These are phyloP conservation scores for Gopherus evgoodei DNA, from an alignment of 2,113 vertebrate species.

Conservation along the genomic window DNA sequence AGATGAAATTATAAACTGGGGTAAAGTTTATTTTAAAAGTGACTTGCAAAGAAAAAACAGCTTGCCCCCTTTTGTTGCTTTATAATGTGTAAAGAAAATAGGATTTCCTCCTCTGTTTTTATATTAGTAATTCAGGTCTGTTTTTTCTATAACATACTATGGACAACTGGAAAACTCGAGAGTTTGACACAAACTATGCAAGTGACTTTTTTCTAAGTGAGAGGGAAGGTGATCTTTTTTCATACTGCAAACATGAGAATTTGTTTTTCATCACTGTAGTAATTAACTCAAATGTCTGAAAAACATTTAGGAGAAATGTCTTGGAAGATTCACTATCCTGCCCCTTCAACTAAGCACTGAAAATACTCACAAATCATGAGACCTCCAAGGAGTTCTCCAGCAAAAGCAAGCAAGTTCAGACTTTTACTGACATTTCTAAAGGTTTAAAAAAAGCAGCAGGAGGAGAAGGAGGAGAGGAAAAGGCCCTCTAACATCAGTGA, in stretches of 20 bases:
- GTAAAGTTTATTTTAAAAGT: not conserved
- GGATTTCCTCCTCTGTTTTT: not conserved
- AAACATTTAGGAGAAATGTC: not conserved
- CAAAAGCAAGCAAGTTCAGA: not conserved
- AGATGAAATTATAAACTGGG: not conserved
- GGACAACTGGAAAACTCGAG: not conserved
- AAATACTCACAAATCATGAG: not conserved
- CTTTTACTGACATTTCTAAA: not conserved
- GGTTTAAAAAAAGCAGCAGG: not conserved
- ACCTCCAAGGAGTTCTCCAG: not conserved
- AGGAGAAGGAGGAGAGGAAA: not conserved
- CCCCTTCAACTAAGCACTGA: not conserved
- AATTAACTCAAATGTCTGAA: not conserved
- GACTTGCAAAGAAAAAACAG: not conserved
- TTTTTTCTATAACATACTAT: not conserved
- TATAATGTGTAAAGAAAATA: not conserved
- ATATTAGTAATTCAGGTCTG: not conserved
- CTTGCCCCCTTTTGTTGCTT: not conserved
- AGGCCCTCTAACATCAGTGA: not conserved
- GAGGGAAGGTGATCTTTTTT: fast-evolving
- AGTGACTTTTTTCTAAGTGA: not conserved
- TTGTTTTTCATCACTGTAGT: not conserved
- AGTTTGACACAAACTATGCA: no score
- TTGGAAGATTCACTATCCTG: not conserved
- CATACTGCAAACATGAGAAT: not conserved